These are phyloP conservation scores for Auanema freiburgensis DNA, from an alignment of 2,888 invertebrate species.

Conservation along the genomic window DNA sequence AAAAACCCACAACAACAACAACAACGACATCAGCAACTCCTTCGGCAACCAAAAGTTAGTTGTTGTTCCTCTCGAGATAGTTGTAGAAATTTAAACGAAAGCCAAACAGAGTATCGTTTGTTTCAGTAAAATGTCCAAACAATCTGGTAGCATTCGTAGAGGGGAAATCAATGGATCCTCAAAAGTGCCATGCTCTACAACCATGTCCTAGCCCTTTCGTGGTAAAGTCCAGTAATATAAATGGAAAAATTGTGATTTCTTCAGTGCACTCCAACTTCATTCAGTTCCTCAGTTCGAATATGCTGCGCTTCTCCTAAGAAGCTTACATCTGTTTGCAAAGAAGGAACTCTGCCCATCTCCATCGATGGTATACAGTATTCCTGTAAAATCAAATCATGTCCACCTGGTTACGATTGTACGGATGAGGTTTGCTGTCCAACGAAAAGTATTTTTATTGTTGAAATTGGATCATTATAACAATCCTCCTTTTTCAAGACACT, in stretches of 20 bases:
- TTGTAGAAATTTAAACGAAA: background rate
- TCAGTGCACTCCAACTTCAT: conserved; percentile 14
- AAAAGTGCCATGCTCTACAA: conserved; percentile 6
- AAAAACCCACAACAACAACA: background rate
- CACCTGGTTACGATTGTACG: conserved; percentile 24
- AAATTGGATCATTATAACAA: background rate
- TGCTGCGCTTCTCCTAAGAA: conserved; percentile 11
- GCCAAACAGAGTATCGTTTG: conserved; percentile 1
- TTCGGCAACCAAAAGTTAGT: conserved; percentile 8
- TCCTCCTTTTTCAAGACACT: conserved; percentile 4
- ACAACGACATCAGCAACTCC: background rate
- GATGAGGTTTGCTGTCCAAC: conserved; percentile 26
- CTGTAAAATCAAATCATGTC: conserved; percentile 20
- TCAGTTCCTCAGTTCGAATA: conserved; percentile 6
- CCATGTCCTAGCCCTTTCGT: conserved; percentile 16
- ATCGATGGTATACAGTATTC: conserved; percentile 21
- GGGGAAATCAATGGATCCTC: background rate
- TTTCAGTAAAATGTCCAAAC: conserved; percentile 15
- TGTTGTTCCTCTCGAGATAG: background rate
- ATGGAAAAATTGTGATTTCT: background rate
- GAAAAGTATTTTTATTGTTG: conserved; percentile 8
- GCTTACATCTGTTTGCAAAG: conserved; percentile 7
- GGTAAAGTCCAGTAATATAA: conserved; percentile 4
- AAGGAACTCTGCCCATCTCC: conserved; percentile 26
- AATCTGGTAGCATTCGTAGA: conserved; percentile 11